A percentile compares a stretch with the other conserved stretches of the same genome.
phyloP scores from a whole-genome alignment of 2,888 invertebrate species.

The Timema podura region DNA sequence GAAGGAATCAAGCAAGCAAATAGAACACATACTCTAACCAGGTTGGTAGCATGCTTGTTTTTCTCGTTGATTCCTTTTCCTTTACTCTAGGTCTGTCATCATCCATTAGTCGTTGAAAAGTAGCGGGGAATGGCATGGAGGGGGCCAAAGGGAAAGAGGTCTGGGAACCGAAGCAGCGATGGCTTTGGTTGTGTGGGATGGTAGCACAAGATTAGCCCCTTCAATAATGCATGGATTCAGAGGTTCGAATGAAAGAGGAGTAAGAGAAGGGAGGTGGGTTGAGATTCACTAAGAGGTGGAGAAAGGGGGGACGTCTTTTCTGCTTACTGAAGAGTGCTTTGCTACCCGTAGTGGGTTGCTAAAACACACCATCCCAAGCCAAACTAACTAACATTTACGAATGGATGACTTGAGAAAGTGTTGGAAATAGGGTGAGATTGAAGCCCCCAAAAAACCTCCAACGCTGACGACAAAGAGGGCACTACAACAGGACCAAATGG shows the following conservation, averaged over 20 bases:
- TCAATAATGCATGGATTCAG: constrained; percentile 27
- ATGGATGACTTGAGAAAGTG: constrained; percentile 16
- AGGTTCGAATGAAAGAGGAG: constrained; percentile 1
- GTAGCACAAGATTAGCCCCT: constrained; percentile 23
- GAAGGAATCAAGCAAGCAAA: too few relatives aligned
- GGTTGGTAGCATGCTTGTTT: neutral
- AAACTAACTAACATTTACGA: constrained; percentile 17
- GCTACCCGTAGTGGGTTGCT: neutral
- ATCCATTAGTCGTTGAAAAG: constrained; percentile 21
- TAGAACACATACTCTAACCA: too few relatives aligned
- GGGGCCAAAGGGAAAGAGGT: neutral
- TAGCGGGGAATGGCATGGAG: too few relatives aligned
- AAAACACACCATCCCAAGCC: constrained; percentile 14
- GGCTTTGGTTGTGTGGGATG: constrained; percentile 19
- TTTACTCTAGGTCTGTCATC: constrained; percentile 22
- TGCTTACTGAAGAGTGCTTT: constrained; percentile 13
- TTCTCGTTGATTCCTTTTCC: constrained; percentile 24
- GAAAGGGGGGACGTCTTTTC: constrained; percentile 1
- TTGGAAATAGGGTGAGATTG: neutral
- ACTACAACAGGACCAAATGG: neutral
- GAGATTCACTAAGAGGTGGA: too few relatives aligned
- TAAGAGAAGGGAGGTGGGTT: constrained; percentile 6
- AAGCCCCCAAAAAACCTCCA: too few relatives aligned
- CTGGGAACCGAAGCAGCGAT: constrained; percentile 23
- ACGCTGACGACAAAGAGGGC: too few relatives aligned